Conservation (phyloP, 2,113 vertebrate species). For the Psittacula cyanocephala region DNA sequence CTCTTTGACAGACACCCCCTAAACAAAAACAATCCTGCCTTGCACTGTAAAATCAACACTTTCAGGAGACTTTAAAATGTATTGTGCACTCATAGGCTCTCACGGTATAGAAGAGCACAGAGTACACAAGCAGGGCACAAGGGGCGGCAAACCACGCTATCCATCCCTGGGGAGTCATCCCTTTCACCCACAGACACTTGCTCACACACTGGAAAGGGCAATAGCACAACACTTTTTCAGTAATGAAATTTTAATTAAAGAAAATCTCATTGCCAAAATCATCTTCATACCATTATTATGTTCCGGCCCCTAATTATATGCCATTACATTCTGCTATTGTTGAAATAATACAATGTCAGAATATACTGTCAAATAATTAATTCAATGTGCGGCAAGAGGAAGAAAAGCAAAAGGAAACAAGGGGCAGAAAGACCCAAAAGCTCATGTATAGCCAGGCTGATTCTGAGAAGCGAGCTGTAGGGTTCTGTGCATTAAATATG, state of each 20-base stretch:
- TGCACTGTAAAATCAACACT: not conserved
- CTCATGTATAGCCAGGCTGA: not conserved
- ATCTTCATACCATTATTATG: not conserved
- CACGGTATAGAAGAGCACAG: not conserved
- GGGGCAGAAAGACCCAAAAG: not conserved
- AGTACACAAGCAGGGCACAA: fast-evolving
- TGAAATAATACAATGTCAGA: slow-evolving; percentile 13
- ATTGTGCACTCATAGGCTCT: not conserved
- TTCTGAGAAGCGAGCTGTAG: not conserved
- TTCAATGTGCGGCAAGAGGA: not conserved
- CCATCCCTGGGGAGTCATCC: not conserved
- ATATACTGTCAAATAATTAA: slow-evolving; percentile 18
- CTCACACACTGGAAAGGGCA: not conserved
- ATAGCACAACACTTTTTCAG: not conserved
- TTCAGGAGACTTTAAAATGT: not conserved
- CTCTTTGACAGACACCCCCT: not conserved
- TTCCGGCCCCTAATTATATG: not conserved
- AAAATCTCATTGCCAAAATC: not conserved
- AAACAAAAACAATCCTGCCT: not conserved
- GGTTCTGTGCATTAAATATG: not conserved
- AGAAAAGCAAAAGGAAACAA: not conserved
- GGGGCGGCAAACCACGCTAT: not conserved
- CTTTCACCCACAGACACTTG: not conserved
- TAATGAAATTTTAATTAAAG: slow-evolving; percentile 40
- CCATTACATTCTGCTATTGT: not conserved